Conservation (phyloP, 2,113 vertebrate genomes). For the Ibidorhyncha struthersii region DNA sequence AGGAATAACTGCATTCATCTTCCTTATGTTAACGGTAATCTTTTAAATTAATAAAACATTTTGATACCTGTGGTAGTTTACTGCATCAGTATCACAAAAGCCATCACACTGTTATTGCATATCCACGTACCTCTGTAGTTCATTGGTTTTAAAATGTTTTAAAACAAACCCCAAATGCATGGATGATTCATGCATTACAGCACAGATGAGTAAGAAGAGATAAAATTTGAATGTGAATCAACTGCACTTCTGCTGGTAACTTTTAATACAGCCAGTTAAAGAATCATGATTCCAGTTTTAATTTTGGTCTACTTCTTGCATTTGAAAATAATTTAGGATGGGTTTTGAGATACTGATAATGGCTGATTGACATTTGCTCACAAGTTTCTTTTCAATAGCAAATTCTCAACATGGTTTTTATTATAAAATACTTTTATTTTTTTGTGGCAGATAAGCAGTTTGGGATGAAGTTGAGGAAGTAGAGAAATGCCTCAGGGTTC, state of each 20-base stretch:
- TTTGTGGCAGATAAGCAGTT: neutral
- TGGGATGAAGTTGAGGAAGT: neutral
- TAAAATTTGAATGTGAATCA: neutral
- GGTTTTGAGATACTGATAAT: neutral
- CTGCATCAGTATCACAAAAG: neutral
- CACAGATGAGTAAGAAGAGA: neutral
- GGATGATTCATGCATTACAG: neutral
- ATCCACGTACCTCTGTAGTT: neutral
- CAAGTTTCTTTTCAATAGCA: neutral
- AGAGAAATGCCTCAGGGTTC: neutral
- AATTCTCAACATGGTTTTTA: neutral
- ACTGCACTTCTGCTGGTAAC: neutral
- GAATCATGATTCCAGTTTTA: neutral
- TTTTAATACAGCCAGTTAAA: neutral
- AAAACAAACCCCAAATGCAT: neutral
- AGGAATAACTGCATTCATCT: slow-evolving; percentile 91
- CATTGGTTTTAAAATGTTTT: neutral
- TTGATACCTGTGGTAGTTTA: neutral
- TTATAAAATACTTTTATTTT: neutral
- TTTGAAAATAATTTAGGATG: neutral
- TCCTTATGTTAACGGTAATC: slow-evolving; percentile 91
- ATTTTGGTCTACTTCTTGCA: neutral
- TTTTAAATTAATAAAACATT: neutral
- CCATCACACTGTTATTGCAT: neutral
- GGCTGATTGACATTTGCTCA: neutral